Conservation (phyloP, 1,140 invertebrate species). For the Drosophila guanche region DNA sequence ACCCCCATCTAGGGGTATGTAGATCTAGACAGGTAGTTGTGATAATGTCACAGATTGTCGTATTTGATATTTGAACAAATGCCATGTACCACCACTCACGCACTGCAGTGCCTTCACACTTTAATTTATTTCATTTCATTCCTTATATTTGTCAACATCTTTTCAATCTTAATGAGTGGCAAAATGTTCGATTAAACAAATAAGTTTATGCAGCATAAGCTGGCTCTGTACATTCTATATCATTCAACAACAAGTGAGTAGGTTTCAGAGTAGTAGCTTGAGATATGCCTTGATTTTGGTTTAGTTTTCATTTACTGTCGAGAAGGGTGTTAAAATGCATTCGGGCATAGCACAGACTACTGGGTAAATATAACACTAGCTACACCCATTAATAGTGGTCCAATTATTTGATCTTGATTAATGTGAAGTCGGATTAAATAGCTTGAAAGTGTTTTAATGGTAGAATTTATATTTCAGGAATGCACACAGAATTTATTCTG, state of each 20-base stretch:
- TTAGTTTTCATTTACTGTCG: slow-evolving; percentile 17
- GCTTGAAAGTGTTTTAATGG: no score
- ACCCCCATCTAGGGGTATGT: background rate
- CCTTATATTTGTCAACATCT: slow-evolving; percentile 12
- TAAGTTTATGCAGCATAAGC: slow-evolving; percentile 5
- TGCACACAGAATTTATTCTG: no score
- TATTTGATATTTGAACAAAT: slow-evolving; percentile 65
- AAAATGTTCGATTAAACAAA: slow-evolving; percentile 22
- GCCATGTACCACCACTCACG: slow-evolving; percentile 40
- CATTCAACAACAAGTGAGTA: no score
- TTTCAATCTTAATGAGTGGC: slow-evolving; percentile 4
- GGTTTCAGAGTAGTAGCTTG: slow-evolving; percentile 8
- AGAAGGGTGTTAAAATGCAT: slow-evolving; percentile 47
- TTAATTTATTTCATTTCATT: slow-evolving; percentile 41
- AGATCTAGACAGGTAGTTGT: slow-evolving; percentile 26
- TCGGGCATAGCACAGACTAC: slow-evolving; percentile 29
- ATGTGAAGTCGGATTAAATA: no score
- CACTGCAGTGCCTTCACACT: slow-evolving; percentile 66
- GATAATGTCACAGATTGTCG: slow-evolving; percentile 57
- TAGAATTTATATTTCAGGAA: no score
- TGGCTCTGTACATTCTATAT: background rate
- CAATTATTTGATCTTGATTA: slow-evolving; percentile 9
- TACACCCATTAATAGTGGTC: slow-evolving; percentile 4
- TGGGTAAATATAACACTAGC: slow-evolving; percentile 35
- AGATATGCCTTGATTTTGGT: slow-evolving; percentile 25